phyloP scores from a whole-genome alignment of 1,140 invertebrate genomes.

The Macrosteles quadrilineatus region DNA sequence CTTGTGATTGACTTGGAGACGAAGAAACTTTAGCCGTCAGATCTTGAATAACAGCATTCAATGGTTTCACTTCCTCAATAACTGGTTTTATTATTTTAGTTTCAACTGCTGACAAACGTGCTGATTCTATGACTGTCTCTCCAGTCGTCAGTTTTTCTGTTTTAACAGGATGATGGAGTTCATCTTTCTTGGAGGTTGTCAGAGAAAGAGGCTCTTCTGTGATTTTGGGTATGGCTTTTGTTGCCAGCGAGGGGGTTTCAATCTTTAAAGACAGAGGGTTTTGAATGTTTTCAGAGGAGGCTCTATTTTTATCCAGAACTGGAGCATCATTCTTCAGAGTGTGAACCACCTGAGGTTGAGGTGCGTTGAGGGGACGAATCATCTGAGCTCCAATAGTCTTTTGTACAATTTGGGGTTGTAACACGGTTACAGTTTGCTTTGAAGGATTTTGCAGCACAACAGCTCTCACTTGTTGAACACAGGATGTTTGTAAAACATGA shows the following conservation, averaged over 20 bases:
- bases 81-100: constrained; percentile 18
- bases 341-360: constrained; percentile 13
- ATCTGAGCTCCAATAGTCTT: background rate
- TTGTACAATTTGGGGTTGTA: constrained; percentile 13
- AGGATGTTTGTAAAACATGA: constrained; percentile 18
- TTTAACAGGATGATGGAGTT: background rate
- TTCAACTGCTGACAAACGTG: background rate
- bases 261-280: background rate
- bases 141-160: background rate
- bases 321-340: constrained; percentile 5
- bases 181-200: constrained; percentile 9
- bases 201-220: background rate
- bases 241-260: background rate
- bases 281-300: background rate
- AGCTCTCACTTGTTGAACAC: background rate
- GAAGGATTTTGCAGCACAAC: constrained; percentile 15
- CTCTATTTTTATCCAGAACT: constrained; percentile 4
- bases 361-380: constrained; percentile 10
- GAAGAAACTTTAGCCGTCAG: constrained; percentile 31
- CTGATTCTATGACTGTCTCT: background rate
- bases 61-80: constrained; percentile 34
- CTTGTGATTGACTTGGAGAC: constrained; percentile 1
- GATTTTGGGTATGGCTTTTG: background rate
- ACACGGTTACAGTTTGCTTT: background rate
- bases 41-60: constrained; percentile 40